Evolutionary conservation across 2,113 vertebrate species (phyloP).

Genomic region (Lonchura striata): DNA sequence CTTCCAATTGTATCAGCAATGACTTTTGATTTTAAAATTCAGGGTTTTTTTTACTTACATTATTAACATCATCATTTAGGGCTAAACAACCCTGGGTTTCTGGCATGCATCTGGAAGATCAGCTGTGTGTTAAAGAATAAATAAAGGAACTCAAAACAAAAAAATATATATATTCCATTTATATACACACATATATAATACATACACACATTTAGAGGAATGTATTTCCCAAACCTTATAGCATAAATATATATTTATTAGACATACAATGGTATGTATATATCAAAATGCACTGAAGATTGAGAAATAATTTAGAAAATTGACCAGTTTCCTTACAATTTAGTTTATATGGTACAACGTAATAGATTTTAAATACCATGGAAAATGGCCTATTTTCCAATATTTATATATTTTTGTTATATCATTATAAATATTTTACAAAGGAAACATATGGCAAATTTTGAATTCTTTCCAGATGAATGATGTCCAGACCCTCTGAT

Average conservation of each 20-base stretch:
- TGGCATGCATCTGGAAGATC: neutral
- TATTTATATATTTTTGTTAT: slow-evolving; percentile 24
- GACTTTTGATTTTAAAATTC: neutral
- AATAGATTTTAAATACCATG: neutral
- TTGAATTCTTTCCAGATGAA: slow-evolving; percentile 32
- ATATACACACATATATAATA: neutral
- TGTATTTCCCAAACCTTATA: neutral
- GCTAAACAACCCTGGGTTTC: neutral
- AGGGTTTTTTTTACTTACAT: neutral
- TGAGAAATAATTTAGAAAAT: slow-evolving; percentile 13
- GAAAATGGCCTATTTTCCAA: slow-evolving; percentile 27
- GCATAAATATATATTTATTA: neutral
- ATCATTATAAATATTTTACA: slow-evolving; percentile 33
- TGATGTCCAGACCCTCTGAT: neutral
- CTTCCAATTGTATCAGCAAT: neutral
- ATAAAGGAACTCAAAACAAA: neutral
- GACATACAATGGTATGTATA: neutral
- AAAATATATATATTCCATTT: neutral
- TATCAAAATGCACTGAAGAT: neutral
- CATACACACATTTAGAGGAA: neutral
- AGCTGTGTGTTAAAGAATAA: neutral
- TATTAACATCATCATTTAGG: neutral
- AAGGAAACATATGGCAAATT: slow-evolving; percentile 1
- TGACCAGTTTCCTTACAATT: neutral
- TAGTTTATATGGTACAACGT: neutral